These are phyloP conservation scores for Fukomys damarensis DNA, from an alignment of 2,113 vertebrate species.

Conservation along the genomic window DNA sequence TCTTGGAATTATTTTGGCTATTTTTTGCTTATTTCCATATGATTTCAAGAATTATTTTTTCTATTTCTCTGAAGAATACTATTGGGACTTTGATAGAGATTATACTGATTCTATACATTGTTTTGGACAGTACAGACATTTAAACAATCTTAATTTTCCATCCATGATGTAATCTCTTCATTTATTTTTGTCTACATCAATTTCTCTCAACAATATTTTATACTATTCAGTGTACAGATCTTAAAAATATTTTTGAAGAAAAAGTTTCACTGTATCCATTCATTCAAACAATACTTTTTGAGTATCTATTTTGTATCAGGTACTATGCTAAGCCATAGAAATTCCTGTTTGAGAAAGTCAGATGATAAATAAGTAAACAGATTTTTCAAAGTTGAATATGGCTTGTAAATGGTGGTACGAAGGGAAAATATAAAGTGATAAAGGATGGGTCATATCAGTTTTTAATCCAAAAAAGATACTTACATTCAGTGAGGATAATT, in stretches of 20 bases:
- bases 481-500: not conserved
- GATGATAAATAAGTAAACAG: not conserved
- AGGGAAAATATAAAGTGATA: not conserved
- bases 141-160: not conserved
- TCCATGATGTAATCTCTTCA: not conserved
- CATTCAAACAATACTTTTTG: not conserved
- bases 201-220: not conserved
- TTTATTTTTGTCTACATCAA: not conserved
- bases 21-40: not conserved
- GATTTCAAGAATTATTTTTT: not conserved
- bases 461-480: not conserved
- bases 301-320: not conserved
- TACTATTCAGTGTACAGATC: not conserved
- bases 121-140: not conserved
- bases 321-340: not conserved
- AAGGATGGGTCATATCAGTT: not conserved
- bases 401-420: not conserved
- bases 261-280: not conserved
- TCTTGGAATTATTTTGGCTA: not conserved
- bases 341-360: not conserved
- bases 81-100: not conserved
- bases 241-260: constrained; percentile 30
- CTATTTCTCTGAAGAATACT: not conserved
- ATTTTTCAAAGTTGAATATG: not conserved
- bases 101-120: not conserved